Evolutionary conservation across 2,113 vertebrate genomes (phyloP).

Genomic region (Porphyrio hochstetteri): DNA sequence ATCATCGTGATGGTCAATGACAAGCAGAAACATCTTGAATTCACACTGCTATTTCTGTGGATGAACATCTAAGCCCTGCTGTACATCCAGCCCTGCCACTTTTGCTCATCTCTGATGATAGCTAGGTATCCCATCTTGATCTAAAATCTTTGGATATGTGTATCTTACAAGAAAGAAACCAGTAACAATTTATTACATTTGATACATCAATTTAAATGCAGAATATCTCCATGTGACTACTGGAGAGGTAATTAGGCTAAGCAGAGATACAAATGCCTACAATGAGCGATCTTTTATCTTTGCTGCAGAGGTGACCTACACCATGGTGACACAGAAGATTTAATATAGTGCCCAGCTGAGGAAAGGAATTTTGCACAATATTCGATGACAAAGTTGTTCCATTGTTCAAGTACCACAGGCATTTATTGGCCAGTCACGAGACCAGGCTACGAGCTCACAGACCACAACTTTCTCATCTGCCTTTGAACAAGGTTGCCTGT

Average conservation of each 20-base stretch:
- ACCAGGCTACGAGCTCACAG: background rate
- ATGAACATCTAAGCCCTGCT: background rate
- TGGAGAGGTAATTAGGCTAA: background rate
- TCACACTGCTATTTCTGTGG: background rate
- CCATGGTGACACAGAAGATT: constrained; percentile 12
- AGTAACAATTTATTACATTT: background rate
- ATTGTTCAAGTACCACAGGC: constrained; percentile 35
- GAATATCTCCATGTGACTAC: background rate
- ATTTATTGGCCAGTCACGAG: background rate
- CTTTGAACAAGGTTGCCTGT: constrained; percentile 32
- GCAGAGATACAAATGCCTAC: constrained; percentile 14
- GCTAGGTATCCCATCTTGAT: background rate
- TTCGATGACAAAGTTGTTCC: constrained; percentile 52
- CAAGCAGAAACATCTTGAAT: background rate
- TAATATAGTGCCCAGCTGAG: constrained; percentile 24
- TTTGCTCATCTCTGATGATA: background rate
- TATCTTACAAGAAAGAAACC: background rate
- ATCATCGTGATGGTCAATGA: background rate
- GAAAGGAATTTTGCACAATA: constrained; percentile 41
- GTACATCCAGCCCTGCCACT: background rate
- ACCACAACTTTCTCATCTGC: background rate
- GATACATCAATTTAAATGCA: background rate
- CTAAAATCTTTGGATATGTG: background rate
- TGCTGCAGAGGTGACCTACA: constrained; percentile 27
- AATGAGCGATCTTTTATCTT: constrained; percentile 19